Base-by-base conservation (phyloP, 1,140 invertebrate genomes). In the Aleiodes sp. region DNA sequence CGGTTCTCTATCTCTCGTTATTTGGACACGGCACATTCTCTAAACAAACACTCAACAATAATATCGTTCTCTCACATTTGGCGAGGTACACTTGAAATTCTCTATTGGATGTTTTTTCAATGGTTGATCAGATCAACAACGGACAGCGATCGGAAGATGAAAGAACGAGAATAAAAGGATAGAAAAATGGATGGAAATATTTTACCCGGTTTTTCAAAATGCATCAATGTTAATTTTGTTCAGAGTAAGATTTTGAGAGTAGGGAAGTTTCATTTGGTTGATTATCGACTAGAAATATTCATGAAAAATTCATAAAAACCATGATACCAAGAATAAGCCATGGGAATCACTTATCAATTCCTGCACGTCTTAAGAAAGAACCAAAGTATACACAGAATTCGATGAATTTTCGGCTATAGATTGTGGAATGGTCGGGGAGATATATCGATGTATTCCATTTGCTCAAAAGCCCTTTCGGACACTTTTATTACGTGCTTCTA, bases 371-470 rank as follows among this genome's bases (percentile, higher is more conserved):
- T 52, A 21, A 16, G 21, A 52, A 52, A 21, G 21, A 12, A 6
- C 28, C 14, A 9, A 4, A 59, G 28, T 9, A 59, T 28, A 29
- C 26, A 29, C 24, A 26, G 28, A 26, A 59, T 28, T 59, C 19
- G 46, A 24, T 24, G 56, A 59, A 59, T 24, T n/a, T 14, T 26
- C 12, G 24, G 56, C 29, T 24, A 1, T 4, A 31, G 56, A 29
- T 59, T 31, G 28, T 26, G 29, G 28, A 31, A n/a, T n/a, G 28
- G 7, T 59, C 10, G 19, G 8, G 46, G 12, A 59, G 28, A 59
- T 59, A n/a, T 59, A 59, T 59, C 28, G 56, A 59, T 24, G 56
- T 31, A 59, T 59, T 59, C 56, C 56, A 59, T 59, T 59, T 29
- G 8, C 56, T 29, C 56, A 12, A 31, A 59, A 59, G 28, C 28